Base-by-base conservation (phyloP, 2,888 invertebrate species). In the Ochropleura plecta region DNA sequence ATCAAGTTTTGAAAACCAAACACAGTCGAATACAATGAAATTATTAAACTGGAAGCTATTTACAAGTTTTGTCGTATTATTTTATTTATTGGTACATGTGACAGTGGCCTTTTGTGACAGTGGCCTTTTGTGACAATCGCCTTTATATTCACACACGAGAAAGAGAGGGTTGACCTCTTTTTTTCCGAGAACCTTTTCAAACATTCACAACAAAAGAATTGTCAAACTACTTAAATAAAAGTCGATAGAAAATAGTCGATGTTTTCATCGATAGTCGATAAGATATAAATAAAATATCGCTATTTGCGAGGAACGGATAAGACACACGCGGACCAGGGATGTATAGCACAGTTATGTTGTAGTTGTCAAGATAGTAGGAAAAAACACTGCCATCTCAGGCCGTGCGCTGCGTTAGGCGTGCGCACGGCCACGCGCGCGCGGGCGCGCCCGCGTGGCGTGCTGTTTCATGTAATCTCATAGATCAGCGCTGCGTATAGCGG, bases 141-240 rank as follows among this genome's bases (percentile, higher is more conserved):
- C 40, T 53, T 63, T 51, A 48, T 70, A 70, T 70, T 71, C 40
- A 53, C 7, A 20, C 20, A 73, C 20, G 46, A n/a, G 40, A 12
- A 20, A 6, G 14, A 60, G 46, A 73, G 51, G 53, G 18, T 63
- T 73, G 48, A 48, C 40, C 20, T 62, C 46, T 59, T 57, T 48
- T 59, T 49, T 72, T 5, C 30, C 14, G 57, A 42, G 18, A 59
- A 49, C 49, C 18, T 42, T 70, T 72, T 72, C 20, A 57, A 57
- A 69, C 46, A 57, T 71, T 55, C 14, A 5, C 18, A 73, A 49
- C 42, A 49, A 51, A 42, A 48, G 40, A 55, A 40, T 12, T 69
- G 46, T 20, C 48, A 57, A 71, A 57, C 40, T 8, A 30, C 30
- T 30, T 30, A 48, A 30, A 70, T 14, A 51, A 60, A 63, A 73